These are phyloP conservation scores for Orthonevra nobilis DNA, from an alignment of 2,888 invertebrate species.

Conservation along the genomic window DNA sequence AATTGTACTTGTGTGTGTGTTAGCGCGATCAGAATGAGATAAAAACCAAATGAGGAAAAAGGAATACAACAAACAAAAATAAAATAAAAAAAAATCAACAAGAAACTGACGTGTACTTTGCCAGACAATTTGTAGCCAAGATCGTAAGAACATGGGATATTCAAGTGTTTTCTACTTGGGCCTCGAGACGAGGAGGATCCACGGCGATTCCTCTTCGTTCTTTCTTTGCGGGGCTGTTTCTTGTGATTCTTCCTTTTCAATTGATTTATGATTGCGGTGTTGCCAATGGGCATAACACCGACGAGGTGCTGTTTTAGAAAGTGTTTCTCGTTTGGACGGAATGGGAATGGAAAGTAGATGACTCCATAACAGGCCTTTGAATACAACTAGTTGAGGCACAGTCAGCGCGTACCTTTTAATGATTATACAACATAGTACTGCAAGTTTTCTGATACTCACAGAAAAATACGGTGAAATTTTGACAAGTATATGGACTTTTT, in stretches of 20 bases:
- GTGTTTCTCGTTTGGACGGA: too few species aligned
- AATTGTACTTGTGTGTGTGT: background rate
- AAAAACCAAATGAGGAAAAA: background rate
- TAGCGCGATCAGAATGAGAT: background rate
- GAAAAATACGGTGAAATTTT: too few species aligned
- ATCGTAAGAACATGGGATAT: slow-evolving; percentile 77
- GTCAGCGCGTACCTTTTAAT: too few species aligned
- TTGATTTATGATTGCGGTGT: background rate
- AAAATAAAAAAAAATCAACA: background rate
- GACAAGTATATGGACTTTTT: too few species aligned
- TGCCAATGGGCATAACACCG: slow-evolving; percentile 23
- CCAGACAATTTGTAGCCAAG: slow-evolving; percentile 75
- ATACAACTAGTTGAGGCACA: too few species aligned
- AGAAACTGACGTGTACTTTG: slow-evolving; percentile 40
- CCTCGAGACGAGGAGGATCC: slow-evolving; percentile 72
- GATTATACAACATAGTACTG: too few species aligned
- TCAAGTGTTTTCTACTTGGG: slow-evolving; percentile 79
- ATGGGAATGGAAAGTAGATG: too few species aligned
- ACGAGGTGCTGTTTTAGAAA: too few species aligned
- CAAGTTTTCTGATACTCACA: too few species aligned
- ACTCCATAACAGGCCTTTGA: too few species aligned
- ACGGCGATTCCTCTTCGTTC: slow-evolving; percentile 21
- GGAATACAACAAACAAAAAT: background rate
- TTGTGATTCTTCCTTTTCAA: background rate
- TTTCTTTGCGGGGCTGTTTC: background rate